Evolutionary conservation across 2,888 invertebrate genomes (phyloP), one percentile per base, ranked within the genome.

Genomic region (Lasioglossum leucozonium): DNA sequence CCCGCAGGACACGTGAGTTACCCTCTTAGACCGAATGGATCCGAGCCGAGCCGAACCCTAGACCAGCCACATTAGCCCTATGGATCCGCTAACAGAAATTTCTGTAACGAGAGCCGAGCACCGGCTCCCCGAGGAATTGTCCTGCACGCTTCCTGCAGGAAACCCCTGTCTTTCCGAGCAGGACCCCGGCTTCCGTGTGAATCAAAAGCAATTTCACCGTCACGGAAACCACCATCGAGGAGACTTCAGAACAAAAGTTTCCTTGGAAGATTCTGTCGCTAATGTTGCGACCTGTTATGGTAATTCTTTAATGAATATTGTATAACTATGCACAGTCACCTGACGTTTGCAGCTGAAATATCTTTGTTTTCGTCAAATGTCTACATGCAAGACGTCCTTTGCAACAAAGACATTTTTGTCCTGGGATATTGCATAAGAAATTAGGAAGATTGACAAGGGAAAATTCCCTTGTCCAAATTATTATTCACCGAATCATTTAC

Each of bases 1-100:
- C 81, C 81, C 79, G 71, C 79, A 83, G 86, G 85, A 88, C 87
- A 88, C 87, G 88, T 82, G 89, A 79, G 74, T 79, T 81, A 67
- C 74, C 72, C 87, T 82, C 83, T 82, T 77, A 69, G 34, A 67
- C 74, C 85, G 83, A 78, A 47, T 77, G 75, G 55, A 74, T 62
- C 79, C 81, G 86, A 84, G 40, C 34, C 58, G 58, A 2, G 78
- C 44, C 85, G 79, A 40, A 84, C 67, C 67, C 67, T 67, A 67
- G 30, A 13, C 44, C 67, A n/a, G 55, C 42, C 47, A 67, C 62
- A 44, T 77, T 65, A 72, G 47, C 34, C 69, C 51, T 26, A 16
- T 18, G 37, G 67, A 30, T 76, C 67, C 26, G 13, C 58, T 58
- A 71, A 82, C 69, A 73, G 69, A 84, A 34, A 84, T 82, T 71